Percentiles rank a stretch among this genome's conserved stretches.
Evolutionary conservation across 2,888 invertebrate species (phyloP).

Genomic region (Drosophila colorata): DNA sequence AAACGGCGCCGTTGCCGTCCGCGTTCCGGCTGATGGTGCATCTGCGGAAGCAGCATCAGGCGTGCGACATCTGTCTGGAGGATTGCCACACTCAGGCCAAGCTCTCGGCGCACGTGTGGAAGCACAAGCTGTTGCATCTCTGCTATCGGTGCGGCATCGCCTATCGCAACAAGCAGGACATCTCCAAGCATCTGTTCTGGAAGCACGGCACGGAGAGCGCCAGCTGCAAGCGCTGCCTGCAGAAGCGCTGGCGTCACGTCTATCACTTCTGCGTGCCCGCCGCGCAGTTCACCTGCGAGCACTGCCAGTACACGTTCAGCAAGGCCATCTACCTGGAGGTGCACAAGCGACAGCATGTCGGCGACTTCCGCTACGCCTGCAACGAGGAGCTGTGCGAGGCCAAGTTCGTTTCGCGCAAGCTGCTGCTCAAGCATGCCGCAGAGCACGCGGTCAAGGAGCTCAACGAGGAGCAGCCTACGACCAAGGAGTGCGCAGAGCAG

Average conservation of each 20-base stretch:
- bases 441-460: constrained; percentile 85
- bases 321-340: constrained; percentile 93
- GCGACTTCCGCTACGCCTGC: constrained; percentile 91
- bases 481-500: constrained; percentile 7
- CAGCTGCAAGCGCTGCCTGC: constrained; percentile 92
- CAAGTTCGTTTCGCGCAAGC: constrained; percentile 92
- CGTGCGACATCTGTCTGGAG: constrained; percentile 95
- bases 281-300: constrained; percentile 91
- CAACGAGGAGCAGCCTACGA: constrained; percentile 2
- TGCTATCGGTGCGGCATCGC: constrained; percentile 95
- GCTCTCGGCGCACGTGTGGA: constrained; percentile 95
- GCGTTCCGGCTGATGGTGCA: constrained; percentile 96
- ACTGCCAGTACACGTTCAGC: constrained; percentile 91
- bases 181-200: constrained; percentile 96
- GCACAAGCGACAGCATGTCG: constrained; percentile 92
- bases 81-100: constrained; percentile 91
- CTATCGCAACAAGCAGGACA: constrained; percentile 94
- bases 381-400: constrained; percentile 90
- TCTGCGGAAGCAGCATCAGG: constrained; percentile 92
- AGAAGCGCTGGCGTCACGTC: constrained; percentile 96
- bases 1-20: constrained; percentile 91
- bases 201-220: constrained; percentile 96
- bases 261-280: constrained; percentile 96
- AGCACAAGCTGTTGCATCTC: constrained; percentile 94
- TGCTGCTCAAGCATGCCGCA: constrained; percentile 90